A percentile compares a stretch with the other conserved stretches of the same genome.
phyloP scores from a whole-genome alignment of 1,140 invertebrate genomes.

The Cherax destructor region DNA sequence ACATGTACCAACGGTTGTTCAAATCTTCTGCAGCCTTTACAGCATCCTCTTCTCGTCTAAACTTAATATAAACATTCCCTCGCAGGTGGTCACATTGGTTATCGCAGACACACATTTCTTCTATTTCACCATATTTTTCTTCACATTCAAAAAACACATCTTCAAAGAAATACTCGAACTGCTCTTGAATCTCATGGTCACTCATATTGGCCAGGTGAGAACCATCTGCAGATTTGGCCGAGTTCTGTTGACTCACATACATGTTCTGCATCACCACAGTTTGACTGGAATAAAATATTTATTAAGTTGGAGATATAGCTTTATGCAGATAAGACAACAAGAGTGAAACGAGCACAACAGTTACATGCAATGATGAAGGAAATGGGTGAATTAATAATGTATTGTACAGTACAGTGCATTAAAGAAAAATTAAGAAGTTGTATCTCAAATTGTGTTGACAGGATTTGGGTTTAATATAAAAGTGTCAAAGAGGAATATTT shows the following conservation, averaged over 20 bases:
- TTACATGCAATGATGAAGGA: neutral
- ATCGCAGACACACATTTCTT: conserved; percentile 72
- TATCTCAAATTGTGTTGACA: too few relatives aligned
- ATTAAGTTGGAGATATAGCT: neutral
- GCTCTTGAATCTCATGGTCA: conserved; percentile 72
- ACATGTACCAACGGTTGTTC: conserved; percentile 72
- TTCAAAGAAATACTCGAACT: conserved; percentile 72
- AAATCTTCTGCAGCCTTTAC: conserved; percentile 71
- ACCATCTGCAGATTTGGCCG: conserved; percentile 69
- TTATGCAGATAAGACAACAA: neutral
- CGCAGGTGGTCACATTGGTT: conserved; percentile 71
- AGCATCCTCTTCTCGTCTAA: conserved; percentile 70
- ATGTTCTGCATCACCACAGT: conserved; percentile 72
- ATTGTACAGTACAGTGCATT: too few relatives aligned
- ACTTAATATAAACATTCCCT: conserved; percentile 72
- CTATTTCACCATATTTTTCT: conserved; percentile 71
- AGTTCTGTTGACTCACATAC: conserved; percentile 72
- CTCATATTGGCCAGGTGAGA: conserved; percentile 72
- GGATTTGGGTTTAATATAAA: too few relatives aligned
- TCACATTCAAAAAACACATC: conserved; percentile 72
- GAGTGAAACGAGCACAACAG: neutral
- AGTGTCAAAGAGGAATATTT: too few relatives aligned
- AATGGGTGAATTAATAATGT: too few relatives aligned
- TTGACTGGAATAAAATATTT: conserved; percentile 47
- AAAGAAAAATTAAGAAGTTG: too few relatives aligned